Conservation (phyloP, 1,140 invertebrate species). For the Eciton burchellii region DNA sequence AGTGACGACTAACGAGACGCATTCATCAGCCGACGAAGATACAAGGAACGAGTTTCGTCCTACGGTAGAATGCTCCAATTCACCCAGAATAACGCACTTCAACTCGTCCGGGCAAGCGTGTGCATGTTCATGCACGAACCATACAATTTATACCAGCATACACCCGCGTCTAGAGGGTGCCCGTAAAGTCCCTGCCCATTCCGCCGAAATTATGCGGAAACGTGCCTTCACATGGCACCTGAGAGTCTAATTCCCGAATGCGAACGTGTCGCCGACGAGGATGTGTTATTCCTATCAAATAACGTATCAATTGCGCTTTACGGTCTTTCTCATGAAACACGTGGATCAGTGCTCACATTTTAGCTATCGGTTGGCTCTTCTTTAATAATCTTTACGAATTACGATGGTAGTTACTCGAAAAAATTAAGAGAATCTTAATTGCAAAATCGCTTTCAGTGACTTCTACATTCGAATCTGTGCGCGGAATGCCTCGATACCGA, state of each 20-base stretch:
- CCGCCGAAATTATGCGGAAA: constrained; percentile 55
- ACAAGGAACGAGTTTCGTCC: constrained; percentile 74
- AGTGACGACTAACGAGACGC: constrained; percentile 77
- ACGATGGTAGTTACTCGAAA: not conserved
- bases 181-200: constrained; percentile 50
- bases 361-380: too few species aligned
- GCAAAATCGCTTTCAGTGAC: not conserved
- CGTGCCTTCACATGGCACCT: constrained; percentile 46
- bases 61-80: constrained; percentile 70
- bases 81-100: constrained; percentile 71
- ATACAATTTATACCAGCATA: constrained; percentile 69
- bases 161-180: constrained; percentile 46
- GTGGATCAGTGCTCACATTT: not conserved
- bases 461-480: not conserved
- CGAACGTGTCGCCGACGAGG: not conserved
- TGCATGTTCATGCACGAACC: constrained; percentile 46
- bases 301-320: not conserved
- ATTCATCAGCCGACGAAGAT: constrained; percentile 72
- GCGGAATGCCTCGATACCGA: constrained; percentile 11
- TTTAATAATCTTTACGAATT: constrained; percentile 12
- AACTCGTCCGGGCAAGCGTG: constrained; percentile 47
- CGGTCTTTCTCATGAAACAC: not conserved
- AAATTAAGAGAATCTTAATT: too few species aligned
- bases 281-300: constrained; percentile 28
- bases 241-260: constrained; percentile 55